Conservation (phyloP, 2,113 vertebrate species). For the Verasper variegatus region DNA sequence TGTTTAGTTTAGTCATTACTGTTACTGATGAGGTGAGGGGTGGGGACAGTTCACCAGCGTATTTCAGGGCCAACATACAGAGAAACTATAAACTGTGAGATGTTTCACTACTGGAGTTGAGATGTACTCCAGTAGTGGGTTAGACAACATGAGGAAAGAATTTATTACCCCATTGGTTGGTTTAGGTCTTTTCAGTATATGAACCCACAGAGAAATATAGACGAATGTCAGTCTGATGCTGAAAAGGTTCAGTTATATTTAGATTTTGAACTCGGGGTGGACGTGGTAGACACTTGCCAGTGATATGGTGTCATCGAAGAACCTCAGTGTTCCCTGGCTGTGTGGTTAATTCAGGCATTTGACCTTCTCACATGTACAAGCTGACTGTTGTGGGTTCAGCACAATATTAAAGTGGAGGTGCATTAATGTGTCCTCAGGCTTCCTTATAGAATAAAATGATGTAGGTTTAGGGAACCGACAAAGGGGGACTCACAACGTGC, state of each 20-base stretch:
- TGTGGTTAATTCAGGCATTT: neutral
- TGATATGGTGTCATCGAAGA: too few relatives aligned
- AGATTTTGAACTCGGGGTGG: neutral
- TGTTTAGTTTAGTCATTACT: too few relatives aligned
- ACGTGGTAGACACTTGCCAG: neutral
- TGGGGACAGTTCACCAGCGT: too few relatives aligned
- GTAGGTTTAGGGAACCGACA: neutral
- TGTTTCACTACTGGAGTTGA: too few relatives aligned
- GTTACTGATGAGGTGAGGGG: too few relatives aligned
- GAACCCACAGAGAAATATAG: neutral
- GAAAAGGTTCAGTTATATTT: conserved; percentile 4
- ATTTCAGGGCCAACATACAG: too few relatives aligned
- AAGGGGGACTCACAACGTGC: neutral
- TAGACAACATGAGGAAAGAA: neutral
- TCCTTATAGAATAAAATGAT: neutral
- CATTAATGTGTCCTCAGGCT: neutral
- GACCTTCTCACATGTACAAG: neutral
- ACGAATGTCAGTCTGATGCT: neutral
- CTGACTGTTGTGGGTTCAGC: neutral
- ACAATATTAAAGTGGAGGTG: neutral
- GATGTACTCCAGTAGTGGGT: too few relatives aligned
- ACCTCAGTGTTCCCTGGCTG: neutral
- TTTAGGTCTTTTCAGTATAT: neutral
- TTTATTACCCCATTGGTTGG: neutral
- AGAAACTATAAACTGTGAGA: too few relatives aligned